Conservation (phyloP, 2,888 invertebrate species). For the Xanthorhoe designata region DNA sequence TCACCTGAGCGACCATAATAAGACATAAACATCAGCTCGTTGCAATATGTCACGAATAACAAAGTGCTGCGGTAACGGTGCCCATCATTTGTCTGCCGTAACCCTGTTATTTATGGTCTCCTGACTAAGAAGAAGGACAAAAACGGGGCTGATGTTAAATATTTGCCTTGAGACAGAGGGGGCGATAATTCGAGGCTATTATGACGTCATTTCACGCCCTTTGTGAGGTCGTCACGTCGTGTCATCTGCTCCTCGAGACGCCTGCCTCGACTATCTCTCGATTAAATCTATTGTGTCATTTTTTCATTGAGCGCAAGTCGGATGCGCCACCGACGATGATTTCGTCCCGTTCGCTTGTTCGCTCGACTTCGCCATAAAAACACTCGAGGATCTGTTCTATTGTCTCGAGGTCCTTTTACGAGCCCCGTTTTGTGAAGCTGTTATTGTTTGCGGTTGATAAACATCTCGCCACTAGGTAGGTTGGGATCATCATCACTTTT, state of each 20-base stretch:
- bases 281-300: slow-evolving; percentile 84
- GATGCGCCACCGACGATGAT: slow-evolving; percentile 85
- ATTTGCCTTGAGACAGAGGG: slow-evolving; percentile 85
- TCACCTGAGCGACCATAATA: slow-evolving; percentile 74
- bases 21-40: slow-evolving; percentile 82
- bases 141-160: slow-evolving; percentile 83
- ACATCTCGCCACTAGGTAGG: slow-evolving; percentile 84
- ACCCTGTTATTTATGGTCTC: slow-evolving; percentile 82
- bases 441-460: slow-evolving; percentile 85
- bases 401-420: slow-evolving; percentile 83
- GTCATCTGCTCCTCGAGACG: slow-evolving; percentile 85
- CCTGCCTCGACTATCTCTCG: slow-evolving; percentile 82
- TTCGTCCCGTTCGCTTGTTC: slow-evolving; percentile 79
- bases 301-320: slow-evolving; percentile 79
- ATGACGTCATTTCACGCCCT: slow-evolving; percentile 85
- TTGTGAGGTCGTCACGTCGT: slow-evolving; percentile 83
- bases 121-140: slow-evolving; percentile 79
- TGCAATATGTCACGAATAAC: slow-evolving; percentile 80
- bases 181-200: slow-evolving; percentile 85
- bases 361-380: slow-evolving; percentile 80
- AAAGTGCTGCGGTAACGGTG: slow-evolving; percentile 82
- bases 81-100: slow-evolving; percentile 79
- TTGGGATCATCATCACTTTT: slow-evolving; percentile 82
- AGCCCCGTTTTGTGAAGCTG: slow-evolving; percentile 82
- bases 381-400: slow-evolving; percentile 77